Evolutionary conservation across 2,113 vertebrate species (phyloP).

Genomic region (Paratilapia polleni): DNA sequence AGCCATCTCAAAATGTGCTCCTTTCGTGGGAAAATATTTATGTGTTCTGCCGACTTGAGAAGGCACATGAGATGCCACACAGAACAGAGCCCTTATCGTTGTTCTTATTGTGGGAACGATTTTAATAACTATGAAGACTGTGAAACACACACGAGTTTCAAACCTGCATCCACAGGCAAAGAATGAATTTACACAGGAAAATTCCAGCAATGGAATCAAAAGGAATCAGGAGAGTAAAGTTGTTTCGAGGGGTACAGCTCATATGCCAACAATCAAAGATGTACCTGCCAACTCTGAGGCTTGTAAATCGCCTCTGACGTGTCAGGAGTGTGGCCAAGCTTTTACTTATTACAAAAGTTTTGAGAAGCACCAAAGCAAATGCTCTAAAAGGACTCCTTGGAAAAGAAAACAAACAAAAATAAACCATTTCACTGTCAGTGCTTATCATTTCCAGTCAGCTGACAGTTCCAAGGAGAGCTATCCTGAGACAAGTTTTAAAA

Average conservation of each 20-base stretch:
- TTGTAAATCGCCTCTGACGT: neutral
- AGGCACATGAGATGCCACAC: slow-evolving; percentile 21
- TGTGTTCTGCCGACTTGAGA: slow-evolving; percentile 17
- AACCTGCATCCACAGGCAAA: neutral
- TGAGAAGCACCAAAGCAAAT: slow-evolving; percentile 24
- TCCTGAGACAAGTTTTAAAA: neutral
- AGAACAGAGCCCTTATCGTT: neutral
- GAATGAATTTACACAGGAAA: neutral
- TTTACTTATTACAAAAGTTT: slow-evolving; percentile 29
- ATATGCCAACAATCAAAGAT: neutral
- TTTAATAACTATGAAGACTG: slow-evolving; percentile 25
- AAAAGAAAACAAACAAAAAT: neutral
- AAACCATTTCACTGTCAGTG: neutral
- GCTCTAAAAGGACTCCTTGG: neutral
- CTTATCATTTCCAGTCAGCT: neutral
- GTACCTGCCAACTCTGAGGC: neutral
- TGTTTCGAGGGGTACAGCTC: neutral
- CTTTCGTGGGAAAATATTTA: slow-evolving; percentile 8
- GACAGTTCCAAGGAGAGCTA: neutral
- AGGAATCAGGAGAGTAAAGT: neutral
- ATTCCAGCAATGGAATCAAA: neutral
- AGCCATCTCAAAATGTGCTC: slow-evolving; percentile 24
- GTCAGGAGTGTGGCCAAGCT: slow-evolving; percentile 22
- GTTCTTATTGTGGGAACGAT: neutral
- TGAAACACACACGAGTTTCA: neutral